Conservation (phyloP, 2,113 vertebrate genomes). For the Azemiops feae region DNA sequence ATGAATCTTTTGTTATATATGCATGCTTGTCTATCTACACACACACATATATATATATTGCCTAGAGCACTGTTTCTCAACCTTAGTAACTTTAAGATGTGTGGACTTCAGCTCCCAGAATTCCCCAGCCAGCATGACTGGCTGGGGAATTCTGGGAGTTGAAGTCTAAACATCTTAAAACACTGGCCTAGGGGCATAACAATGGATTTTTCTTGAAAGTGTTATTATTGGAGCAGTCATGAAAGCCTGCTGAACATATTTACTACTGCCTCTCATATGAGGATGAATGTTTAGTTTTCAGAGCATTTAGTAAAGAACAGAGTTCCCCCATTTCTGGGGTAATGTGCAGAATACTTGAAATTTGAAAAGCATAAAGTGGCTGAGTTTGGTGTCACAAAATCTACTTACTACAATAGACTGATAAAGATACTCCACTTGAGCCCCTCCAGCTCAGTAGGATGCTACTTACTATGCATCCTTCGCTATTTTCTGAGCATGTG, state of each 20-base stretch:
- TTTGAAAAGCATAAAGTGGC: background rate
- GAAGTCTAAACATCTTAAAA: background rate
- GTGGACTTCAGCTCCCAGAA: background rate
- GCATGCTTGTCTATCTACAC: background rate
- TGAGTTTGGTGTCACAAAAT: background rate
- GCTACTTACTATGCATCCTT: background rate
- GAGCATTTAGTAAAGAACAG: background rate
- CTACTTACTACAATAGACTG: background rate
- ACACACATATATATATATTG: background rate
- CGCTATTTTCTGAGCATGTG: background rate
- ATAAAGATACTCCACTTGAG: background rate
- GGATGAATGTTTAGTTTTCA: background rate
- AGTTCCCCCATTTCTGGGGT: background rate
- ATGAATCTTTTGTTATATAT: background rate
- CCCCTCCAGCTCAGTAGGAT: background rate
- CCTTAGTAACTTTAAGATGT: background rate
- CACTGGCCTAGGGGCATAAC: background rate
- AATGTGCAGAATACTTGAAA: background rate
- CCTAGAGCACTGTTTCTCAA: background rate
- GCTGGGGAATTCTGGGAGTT: background rate
- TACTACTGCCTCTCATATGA: background rate
- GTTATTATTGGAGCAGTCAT: background rate
- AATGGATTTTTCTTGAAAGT: background rate
- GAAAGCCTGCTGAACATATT: background rate
- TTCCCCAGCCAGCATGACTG: background rate